Evolutionary conservation across 2,113 vertebrate species (phyloP).

Genomic region (Poicephalus gulielmi): DNA sequence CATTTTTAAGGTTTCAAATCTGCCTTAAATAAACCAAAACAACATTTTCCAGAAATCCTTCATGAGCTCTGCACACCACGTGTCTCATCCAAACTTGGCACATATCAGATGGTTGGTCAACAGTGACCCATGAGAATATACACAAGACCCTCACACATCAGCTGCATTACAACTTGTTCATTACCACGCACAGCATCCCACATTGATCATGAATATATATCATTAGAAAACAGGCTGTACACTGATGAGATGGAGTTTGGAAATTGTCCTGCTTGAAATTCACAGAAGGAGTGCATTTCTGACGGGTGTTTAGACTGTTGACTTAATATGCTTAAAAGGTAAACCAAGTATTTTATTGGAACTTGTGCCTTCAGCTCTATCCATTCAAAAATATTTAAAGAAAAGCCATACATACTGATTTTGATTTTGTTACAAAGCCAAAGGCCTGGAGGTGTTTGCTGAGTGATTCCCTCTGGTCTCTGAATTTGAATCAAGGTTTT

Average conservation of each 20-base stretch:
- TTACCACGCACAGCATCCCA: slow-evolving; percentile 57
- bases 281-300: neutral
- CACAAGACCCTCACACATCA: slow-evolving; percentile 44
- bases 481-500: neutral
- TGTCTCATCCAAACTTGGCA: slow-evolving; percentile 37
- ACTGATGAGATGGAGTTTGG: slow-evolving; percentile 11
- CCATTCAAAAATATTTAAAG: neutral
- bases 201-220: slow-evolving; percentile 64
- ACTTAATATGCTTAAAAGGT: neutral
- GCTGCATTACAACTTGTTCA: slow-evolving; percentile 61
- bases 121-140: slow-evolving; percentile 45
- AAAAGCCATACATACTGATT: neutral
- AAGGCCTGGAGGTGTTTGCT: neutral
- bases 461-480: neutral
- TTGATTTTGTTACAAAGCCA: neutral
- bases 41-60: neutral
- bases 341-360: neutral
- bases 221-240: slow-evolving; percentile 33
- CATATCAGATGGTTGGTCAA: slow-evolving; percentile 41
- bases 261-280: slow-evolving; percentile 36
- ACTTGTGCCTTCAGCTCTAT: neutral
- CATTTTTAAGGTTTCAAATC: neutral
- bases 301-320: neutral
- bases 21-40: neutral
- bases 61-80: neutral